Evolutionary conservation across 2,888 invertebrate genomes (phyloP), one percentile per base, ranked within the genome.

Genomic region (Yponomeuta cagnagella): DNA sequence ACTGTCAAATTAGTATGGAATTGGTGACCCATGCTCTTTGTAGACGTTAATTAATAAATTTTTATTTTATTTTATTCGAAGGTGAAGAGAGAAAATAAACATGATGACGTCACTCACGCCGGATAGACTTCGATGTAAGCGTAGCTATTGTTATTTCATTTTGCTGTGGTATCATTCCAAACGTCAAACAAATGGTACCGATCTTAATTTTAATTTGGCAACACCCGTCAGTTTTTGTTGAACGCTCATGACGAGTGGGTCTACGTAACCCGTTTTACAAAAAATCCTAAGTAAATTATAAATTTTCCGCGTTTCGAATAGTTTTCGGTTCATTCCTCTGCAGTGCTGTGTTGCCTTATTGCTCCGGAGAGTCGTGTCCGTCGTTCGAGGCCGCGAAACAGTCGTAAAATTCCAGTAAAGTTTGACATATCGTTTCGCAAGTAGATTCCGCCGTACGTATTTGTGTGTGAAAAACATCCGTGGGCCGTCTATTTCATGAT

Each of bases 401-500:
- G 15, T 68, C 31, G 52, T 68, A 68, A 68, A 58, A 82, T 87
- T 86, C 83, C 87, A 84, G 83, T 86, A 83, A 81, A 37, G 80
- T 58, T 88, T 89, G 89, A 86, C 88, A 85, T 86, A 84, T 83
- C 85, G 79, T 89, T 89, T 90, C 88, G 87, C 88, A 89, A 90
- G 86, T 86, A 82, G 80, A 83, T 81, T 83, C 81, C 78, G 80
- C 80, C 75, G 81, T 83, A 85, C 86, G 83, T 87, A 87, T 87
- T 88, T 89, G 88, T 90, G 88, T 89, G 83, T 85, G 82, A 80
- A 82, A 84, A 85, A 82, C 80, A 83, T 82, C 76, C 75, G 76
- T 75, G 76, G 77, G 23, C 37, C 23, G 37, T 48, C 3, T 31
- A 75, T 76, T 78, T 77, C 75, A 76, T 75, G 71, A 75, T 77